Base-by-base conservation (phyloP, 2,113 vertebrate species). In the Spea multiplicata region DNA sequence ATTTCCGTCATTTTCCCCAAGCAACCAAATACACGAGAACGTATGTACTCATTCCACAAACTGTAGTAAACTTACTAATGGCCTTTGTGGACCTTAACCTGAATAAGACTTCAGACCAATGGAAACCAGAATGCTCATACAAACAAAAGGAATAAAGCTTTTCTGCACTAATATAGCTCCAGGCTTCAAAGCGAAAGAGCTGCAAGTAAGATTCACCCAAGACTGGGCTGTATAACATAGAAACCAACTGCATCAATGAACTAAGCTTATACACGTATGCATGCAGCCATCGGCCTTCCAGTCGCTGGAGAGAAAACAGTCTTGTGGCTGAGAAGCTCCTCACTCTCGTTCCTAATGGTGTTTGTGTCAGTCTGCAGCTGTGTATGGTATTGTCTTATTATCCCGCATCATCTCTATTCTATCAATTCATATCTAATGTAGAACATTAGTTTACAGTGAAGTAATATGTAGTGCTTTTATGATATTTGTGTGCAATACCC, bases 401-500 rank as follows among this genome's bases (percentile, higher is more conserved):
- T 91, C 92, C 91, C 93, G 92, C 95, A 95, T 95, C 92, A 91
- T 90, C 92, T 93, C 90, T 88, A 91, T 86, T 88, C 93, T 91
- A 93, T 91, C 84, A 93, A 94, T 91, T 94, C 94, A 96, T 97
- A 93, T 96, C 92, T 96, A 96, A 94, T 88, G 90, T 95, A 96
- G 96, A 94, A 90, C 92, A 91, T 93, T 97, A 97, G 96, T 94
- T 95, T 95, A 86, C 90, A 94, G 93, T 96, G 90, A 91, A 95
- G 94, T 96, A 96, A 95, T 94, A 94, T 89, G 93, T 93, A 96
- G 91, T 95, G 96, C 95, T 98, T 98, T 94, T 97, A 95, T 94
- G 94, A 96, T 96, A 94, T 97, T 95, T 96, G 95, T 99, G 96
- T 96, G 95, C 95, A 95, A 96, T 96, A 88, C 91, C 93, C 55